phyloP scores from a whole-genome alignment of 30 jellyfish, hydroid and myxozoan species.

The Hydra vulgaris region DNA sequence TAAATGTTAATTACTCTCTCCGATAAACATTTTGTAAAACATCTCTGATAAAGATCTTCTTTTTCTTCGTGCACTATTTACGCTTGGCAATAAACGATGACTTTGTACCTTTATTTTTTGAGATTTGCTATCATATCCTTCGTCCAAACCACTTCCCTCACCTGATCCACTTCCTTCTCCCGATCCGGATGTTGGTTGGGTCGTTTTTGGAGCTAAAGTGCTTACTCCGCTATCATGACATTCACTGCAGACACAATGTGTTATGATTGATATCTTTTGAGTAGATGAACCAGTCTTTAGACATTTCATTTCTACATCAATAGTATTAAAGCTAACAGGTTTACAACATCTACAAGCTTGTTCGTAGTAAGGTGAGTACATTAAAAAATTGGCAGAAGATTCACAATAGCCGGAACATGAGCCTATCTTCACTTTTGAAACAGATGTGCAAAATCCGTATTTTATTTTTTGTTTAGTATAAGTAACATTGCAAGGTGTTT shows the following conservation, averaged over 20 bases:
- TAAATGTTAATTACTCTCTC: slow-evolving; percentile 21
- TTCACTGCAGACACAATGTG: slow-evolving; percentile 16
- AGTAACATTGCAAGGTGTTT: slow-evolving; percentile 12
- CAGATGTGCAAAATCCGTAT: slow-evolving; percentile 11
- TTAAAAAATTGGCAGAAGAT: slow-evolving; percentile 3
- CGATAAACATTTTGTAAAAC: slow-evolving; percentile 17
- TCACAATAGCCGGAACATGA: slow-evolving; percentile 26
- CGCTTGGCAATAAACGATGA: background rate
- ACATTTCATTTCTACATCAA: slow-evolving; percentile 10
- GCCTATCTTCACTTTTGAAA: slow-evolving; percentile 2
- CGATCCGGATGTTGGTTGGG: slow-evolving; percentile 4
- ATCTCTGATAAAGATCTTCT: slow-evolving; percentile 17
- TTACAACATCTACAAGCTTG: slow-evolving; percentile 22
- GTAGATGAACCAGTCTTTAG: background rate
- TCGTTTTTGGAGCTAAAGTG: slow-evolving; percentile 1
- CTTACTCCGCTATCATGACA: background rate
- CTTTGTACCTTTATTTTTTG: background rate
- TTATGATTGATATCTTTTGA: background rate
- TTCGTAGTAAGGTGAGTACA: slow-evolving; percentile 11
- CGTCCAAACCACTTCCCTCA: slow-evolving; percentile 1
- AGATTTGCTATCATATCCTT: background rate
- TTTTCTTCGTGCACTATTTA: slow-evolving; percentile 3
- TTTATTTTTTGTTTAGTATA: slow-evolving; percentile 8
- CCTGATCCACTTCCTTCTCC: slow-evolving; percentile 20
- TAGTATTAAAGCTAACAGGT: slow-evolving; percentile 5